phyloP scores from a whole-genome alignment of 2,888 invertebrate genomes.

The Drosophila mimica region DNA sequence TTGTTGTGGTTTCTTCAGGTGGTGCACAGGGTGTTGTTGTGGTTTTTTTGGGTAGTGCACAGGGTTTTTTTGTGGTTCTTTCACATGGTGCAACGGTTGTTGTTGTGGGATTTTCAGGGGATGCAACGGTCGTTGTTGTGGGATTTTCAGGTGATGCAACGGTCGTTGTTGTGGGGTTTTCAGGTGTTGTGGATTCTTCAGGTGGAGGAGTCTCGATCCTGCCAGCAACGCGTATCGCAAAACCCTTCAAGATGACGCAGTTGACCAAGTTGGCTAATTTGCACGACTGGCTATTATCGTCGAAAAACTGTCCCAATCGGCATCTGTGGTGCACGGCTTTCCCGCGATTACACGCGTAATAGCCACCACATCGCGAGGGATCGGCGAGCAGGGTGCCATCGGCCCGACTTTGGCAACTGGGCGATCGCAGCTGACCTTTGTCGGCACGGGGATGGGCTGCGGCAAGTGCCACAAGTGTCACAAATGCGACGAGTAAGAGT shows the following conservation, averaged over 20 bases:
- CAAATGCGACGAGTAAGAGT: slow-evolving; percentile 47
- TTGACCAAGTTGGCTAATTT: slow-evolving; percentile 34
- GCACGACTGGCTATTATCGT: slow-evolving; percentile 33
- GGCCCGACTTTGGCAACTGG: slow-evolving; percentile 32
- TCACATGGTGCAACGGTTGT: background rate
- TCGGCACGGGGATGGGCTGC: slow-evolving; percentile 24
- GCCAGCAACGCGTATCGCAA: slow-evolving; percentile 33
- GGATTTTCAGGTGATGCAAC: background rate
- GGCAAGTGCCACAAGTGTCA: slow-evolving; percentile 29
- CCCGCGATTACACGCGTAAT: slow-evolving; percentile 41
- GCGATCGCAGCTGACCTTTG: slow-evolving; percentile 15
- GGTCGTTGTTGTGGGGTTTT: background rate
- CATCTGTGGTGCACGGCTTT: slow-evolving; percentile 43
- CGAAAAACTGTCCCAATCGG: slow-evolving; percentile 34
- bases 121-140: background rate
- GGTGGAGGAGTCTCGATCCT: background rate
- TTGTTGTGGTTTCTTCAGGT: background rate
- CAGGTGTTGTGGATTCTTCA: background rate
- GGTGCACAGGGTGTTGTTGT: background rate
- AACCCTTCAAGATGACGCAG: slow-evolving; percentile 41
- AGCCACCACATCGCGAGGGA: slow-evolving; percentile 39
- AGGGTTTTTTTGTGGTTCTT: background rate
- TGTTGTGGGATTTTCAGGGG: background rate
- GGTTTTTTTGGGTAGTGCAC: background rate
- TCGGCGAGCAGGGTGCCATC: slow-evolving; percentile 39